Conservation (phyloP, 2,113 vertebrate species). For the Lagenorhynchus albirostris region DNA sequence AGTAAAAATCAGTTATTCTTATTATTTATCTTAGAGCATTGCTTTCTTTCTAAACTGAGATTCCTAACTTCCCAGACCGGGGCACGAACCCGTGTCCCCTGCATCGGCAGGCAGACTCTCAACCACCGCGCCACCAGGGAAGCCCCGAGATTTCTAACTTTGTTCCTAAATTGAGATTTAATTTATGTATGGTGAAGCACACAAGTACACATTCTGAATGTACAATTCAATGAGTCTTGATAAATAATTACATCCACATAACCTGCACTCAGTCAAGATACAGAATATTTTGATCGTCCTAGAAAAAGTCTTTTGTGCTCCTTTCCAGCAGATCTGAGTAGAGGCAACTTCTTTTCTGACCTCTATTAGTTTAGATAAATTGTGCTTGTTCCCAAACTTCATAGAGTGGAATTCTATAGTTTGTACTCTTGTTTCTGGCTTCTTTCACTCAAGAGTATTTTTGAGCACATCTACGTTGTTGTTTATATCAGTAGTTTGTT, state of each 20-base stretch:
- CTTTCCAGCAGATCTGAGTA: not conserved
- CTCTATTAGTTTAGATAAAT: not conserved
- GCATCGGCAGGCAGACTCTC: no score
- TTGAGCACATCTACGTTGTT: not conserved
- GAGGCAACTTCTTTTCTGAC: not conserved
- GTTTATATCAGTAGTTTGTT: not conserved
- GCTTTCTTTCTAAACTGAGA: not conserved
- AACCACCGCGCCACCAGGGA: no score
- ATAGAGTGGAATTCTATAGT: not conserved
- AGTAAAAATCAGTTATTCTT: not conserved
- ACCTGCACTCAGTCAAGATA: not conserved
- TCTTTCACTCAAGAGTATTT: not conserved
- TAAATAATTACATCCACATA: not conserved
- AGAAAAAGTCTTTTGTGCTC: not conserved
- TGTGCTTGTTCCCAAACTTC: not conserved
- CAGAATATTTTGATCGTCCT: not conserved
- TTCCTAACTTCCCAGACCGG: not conserved
- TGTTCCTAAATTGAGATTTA: not conserved
- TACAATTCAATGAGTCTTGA: not conserved
- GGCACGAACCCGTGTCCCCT: no score
- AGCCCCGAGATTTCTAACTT: not conserved
- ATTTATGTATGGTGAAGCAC: not conserved
- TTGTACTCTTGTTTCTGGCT: not conserved
- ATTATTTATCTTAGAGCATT: not conserved
- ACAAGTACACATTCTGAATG: not conserved